Evolutionary conservation across 2,888 invertebrate species (phyloP), one percentile per base, ranked within the genome.

Genomic region (Xestoiulus laeticollis): DNA sequence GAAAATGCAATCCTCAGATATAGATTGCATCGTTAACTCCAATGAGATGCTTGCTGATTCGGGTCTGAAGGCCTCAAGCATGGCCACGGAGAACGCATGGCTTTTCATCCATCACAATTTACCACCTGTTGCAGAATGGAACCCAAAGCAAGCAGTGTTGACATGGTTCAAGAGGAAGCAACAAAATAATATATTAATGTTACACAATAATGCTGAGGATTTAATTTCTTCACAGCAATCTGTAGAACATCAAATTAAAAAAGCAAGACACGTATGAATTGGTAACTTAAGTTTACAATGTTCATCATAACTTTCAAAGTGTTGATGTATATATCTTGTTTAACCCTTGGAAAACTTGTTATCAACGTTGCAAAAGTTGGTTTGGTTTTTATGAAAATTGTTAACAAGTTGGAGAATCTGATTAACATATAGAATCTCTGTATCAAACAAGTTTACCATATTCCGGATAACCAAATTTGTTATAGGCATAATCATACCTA

Each of bases 11-110:
- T 14, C 16, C 1, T 78, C 78, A 12, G 78, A 78, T 14, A 1
- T 78, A 2, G 78, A 78, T 14, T 30, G 30, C 30, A 78, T 78
- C 16, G 14, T 78, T 14, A 78, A 78, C 30, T 78, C 78, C 5
- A 78, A 78, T 78, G 30, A 14, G 2, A 78, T 78, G 16, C 78
- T 78, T 30, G 16, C 12, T 12, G 30, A 78, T 78, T 78, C 78
- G 10, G 78, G 78, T 4, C 16, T 78, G 30, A 78, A 78, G 30
- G 78, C 30, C 1, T 30, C 78, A 3, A 78, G 78, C 16, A 78
- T 78, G 78, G 78, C 78, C 30, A 78, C 78, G 14, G 78, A 78
- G 78, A 78, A 78, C 16, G 78, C 78, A 4, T 78, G 78, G 78
- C 78, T 78, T 16, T 78, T 78, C 16, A 78, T 78, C 4, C 78